A percentile compares a stretch with the other conserved stretches of the same genome.
Conservation (phyloP, 2,113 vertebrate genomes). For the Syrrhaptes paradoxus region DNA sequence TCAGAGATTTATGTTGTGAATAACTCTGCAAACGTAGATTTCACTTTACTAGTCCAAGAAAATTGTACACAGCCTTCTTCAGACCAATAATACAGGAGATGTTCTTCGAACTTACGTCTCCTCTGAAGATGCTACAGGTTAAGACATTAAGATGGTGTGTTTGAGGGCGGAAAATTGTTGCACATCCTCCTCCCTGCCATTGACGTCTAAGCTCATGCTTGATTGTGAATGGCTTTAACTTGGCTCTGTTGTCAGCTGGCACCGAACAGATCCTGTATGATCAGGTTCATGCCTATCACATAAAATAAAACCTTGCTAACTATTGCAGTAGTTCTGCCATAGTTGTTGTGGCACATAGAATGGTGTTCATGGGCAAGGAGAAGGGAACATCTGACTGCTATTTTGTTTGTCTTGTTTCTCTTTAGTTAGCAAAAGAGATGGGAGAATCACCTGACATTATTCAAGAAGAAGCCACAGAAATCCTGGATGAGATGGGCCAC, state of each 20-base stretch:
- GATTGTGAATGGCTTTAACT: not conserved
- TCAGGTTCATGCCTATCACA: not conserved
- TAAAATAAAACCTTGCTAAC: not conserved
- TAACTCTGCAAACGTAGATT: not conserved
- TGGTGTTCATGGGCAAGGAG: not conserved
- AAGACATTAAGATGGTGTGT: not conserved
- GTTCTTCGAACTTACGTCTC: not conserved
- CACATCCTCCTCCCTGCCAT: accelerated
- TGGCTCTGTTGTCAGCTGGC: not conserved
- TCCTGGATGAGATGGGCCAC: constrained; percentile 97
- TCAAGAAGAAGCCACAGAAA: constrained; percentile 83
- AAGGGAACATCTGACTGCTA: not conserved
- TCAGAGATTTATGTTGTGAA: not conserved
- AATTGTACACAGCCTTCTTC: not conserved
- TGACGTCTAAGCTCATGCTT: not conserved
- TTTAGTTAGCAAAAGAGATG: constrained; percentile 85
- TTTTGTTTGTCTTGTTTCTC: not conserved
- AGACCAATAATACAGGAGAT: not conserved
- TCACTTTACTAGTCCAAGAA: not conserved
- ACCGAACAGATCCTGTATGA: not conserved
- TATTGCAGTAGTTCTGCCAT: not conserved
- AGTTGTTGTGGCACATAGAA: not conserved
- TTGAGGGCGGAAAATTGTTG: not conserved
- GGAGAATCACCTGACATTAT: constrained; percentile 77
- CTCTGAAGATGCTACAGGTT: not conserved